Evolutionary conservation across 1,140 invertebrate species (phyloP).

Genomic region (Aphidius gifuensis): DNA sequence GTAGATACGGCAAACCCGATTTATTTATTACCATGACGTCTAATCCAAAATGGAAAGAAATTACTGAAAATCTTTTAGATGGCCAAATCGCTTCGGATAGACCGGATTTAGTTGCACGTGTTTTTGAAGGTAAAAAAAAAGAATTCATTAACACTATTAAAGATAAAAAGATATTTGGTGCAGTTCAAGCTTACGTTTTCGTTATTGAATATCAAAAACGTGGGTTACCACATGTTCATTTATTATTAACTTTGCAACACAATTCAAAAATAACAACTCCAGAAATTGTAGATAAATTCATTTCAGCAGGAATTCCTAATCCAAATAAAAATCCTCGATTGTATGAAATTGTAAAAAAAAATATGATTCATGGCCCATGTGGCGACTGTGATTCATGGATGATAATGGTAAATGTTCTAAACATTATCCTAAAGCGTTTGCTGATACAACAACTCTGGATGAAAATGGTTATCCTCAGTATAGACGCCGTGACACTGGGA

Average conservation of each 20-base stretch:
- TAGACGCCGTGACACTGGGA: constrained; percentile 5
- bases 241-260: neutral
- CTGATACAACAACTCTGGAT: constrained; percentile 31
- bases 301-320: too few species aligned
- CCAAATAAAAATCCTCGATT: too few species aligned
- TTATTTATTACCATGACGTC: too few species aligned
- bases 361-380: too few species aligned
- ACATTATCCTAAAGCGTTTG: constrained; percentile 36
- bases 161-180: neutral
- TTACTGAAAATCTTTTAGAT: too few species aligned
- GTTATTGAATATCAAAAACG: constrained; percentile 7
- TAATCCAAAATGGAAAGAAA: too few species aligned
- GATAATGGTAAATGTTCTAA: constrained; percentile 40
- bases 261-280: constrained; percentile 41
- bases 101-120: too few species aligned
- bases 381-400: constrained; percentile 41
- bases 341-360: too few species aligned
- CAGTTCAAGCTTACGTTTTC: too few species aligned
- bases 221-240: constrained; percentile 1
- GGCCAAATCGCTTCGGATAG: too few species aligned
- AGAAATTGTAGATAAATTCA: too few species aligned
- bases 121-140: constrained; percentile 6
- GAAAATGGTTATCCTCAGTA: constrained; percentile 30
- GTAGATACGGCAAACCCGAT: too few species aligned
- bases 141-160: neutral